Percentiles rank a stretch among this genome's conserved stretches.
phyloP scores from a whole-genome alignment of 1,140 invertebrate genomes.

The Argopecten irradians region DNA sequence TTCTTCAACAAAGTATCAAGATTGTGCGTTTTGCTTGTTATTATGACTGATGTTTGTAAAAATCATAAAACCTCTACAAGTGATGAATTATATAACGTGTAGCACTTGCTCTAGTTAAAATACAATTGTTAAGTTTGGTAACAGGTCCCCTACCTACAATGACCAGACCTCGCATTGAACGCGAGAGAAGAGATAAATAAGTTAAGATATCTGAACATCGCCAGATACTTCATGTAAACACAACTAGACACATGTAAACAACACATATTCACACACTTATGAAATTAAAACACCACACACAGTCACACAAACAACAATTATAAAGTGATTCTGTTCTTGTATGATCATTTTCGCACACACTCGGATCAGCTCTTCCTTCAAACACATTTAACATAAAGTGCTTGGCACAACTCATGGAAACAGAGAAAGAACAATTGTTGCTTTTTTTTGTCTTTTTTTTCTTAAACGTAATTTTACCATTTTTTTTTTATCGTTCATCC shows the following conservation, averaged over 20 bases:
- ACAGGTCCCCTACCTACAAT: neutral
- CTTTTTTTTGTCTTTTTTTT: slow-evolving; percentile 5
- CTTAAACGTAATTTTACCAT: neutral
- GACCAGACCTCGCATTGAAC: neutral
- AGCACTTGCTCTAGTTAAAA: neutral
- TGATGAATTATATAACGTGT: neutral
- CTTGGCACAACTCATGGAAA: slow-evolving; percentile 12
- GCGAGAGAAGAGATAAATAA: neutral
- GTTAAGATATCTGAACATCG: neutral
- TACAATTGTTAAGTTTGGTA: neutral
- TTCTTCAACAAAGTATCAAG: too few species aligned
- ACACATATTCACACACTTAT: neutral
- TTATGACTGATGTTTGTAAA: neutral
- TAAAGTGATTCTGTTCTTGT: neutral
- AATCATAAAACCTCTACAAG: neutral
- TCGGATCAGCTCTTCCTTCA: neutral
- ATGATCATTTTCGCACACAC: neutral
- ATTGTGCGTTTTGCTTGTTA: neutral
- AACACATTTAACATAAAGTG: neutral
- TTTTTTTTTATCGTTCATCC: neutral
- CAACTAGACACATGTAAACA: neutral
- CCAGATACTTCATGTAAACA: neutral
- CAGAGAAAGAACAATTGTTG: neutral
- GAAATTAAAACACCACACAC: neutral
- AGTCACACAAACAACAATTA: neutral